Evolutionary conservation across 2,888 invertebrate species (phyloP).

Genomic region (Phania funesta): DNA sequence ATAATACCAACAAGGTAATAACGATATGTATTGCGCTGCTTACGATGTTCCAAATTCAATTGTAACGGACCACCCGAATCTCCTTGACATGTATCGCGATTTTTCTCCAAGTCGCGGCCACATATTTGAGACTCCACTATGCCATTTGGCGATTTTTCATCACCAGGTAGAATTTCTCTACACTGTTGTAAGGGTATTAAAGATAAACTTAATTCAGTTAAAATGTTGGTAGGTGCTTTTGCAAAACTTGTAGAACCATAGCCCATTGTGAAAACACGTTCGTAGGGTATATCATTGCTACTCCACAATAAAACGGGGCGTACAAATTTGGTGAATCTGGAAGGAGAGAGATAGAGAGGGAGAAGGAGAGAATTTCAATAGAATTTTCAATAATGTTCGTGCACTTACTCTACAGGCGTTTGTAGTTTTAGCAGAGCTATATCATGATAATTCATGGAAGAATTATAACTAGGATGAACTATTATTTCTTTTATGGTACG

Average conservation of each 20-base stretch:
- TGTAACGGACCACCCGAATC: constrained; percentile 77
- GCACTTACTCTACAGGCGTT: constrained; percentile 69
- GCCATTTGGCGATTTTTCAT: constrained; percentile 70
- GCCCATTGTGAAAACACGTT: constrained; percentile 82
- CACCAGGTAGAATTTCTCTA: constrained; percentile 68
- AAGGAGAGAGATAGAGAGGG: neutral
- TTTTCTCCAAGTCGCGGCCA: constrained; percentile 73
- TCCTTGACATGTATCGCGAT: constrained; percentile 76
- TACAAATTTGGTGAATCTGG: constrained; percentile 73
- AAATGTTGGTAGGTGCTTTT: constrained; percentile 73
- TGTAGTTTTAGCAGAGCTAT: constrained; percentile 82
- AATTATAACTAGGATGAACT: constrained; percentile 81
- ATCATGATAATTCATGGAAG: constrained; percentile 82
- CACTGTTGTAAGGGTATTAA: constrained; percentile 71
- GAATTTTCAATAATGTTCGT: neutral
- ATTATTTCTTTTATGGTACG: constrained; percentile 77
- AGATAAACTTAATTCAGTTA: constrained; percentile 74
- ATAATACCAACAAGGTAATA: constrained; percentile 76
- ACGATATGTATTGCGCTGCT: constrained; percentile 66
- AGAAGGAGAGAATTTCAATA: too few species aligned
- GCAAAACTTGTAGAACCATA: constrained; percentile 82
- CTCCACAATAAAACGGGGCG: constrained; percentile 83
- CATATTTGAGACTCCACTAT: constrained; percentile 75
- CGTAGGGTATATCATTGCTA: constrained; percentile 75
- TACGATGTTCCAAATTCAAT: constrained; percentile 70